phyloP scores from a whole-genome alignment of 1,140 invertebrate species.

The Ceratosolen fusciceps region DNA sequence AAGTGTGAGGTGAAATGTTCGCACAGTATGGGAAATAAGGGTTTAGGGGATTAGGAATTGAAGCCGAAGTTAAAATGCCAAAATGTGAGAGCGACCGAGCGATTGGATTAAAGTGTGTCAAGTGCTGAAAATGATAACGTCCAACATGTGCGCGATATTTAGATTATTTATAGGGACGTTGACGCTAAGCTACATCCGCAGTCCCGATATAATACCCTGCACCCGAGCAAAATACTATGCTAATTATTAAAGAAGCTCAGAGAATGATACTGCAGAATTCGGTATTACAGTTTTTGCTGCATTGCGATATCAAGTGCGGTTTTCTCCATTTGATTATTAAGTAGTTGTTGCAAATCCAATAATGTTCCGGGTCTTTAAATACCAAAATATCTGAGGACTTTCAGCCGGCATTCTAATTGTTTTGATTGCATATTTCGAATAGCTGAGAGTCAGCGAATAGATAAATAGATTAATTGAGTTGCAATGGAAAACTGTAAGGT shows the following conservation, averaged over 20 bases:
- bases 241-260: constrained; percentile 54
- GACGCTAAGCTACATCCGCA: constrained; percentile 43
- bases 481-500: not conserved
- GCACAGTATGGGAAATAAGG: not conserved
- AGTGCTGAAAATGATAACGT: constrained; percentile 21
- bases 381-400: constrained; percentile 21
- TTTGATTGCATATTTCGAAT: constrained; percentile 12
- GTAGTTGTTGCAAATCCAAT: constrained; percentile 31
- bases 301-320: constrained; percentile 46
- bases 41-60: constrained; percentile 8
- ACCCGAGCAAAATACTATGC: constrained; percentile 52
- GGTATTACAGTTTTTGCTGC: constrained; percentile 21
- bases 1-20: not conserved
- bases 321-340: constrained; percentile 53
- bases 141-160: constrained; percentile 45
- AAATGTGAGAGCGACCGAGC: constrained; percentile 9
- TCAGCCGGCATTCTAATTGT: constrained; percentile 11
- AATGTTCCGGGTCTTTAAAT: constrained; percentile 45
- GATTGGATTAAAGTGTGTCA: constrained; percentile 10
- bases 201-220: constrained; percentile 50
- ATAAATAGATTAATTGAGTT: not conserved
- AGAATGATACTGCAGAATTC: not conserved
- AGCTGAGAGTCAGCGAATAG: not conserved
- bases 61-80: not conserved
- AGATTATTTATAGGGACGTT: constrained; percentile 53